A percentile compares a stretch with the other conserved stretches of the same genome.
These are phyloP conservation scores for Propithecus deckenii DNA, from an alignment of 2,797 vertebrate species.

Conservation along the genomic window DNA sequence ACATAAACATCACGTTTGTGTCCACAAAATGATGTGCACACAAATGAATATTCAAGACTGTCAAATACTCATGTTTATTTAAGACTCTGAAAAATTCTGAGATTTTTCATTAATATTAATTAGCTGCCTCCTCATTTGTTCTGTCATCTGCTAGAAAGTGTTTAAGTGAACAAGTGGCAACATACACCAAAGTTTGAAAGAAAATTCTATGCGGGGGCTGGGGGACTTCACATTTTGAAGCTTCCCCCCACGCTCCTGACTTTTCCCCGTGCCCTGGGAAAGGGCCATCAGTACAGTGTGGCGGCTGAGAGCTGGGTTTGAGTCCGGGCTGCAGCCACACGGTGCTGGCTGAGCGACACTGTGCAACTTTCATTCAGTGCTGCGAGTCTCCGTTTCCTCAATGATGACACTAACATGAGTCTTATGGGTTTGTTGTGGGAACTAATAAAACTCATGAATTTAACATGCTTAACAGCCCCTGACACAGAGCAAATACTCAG, in stretches of 20 bases:
- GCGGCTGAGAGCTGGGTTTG: background rate
- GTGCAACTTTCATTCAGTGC: background rate
- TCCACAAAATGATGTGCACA: background rate
- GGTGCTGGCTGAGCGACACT: background rate
- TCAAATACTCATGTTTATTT: background rate
- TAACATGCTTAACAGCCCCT: background rate
- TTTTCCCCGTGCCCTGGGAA: background rate
- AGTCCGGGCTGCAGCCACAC: background rate
- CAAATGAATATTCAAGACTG: background rate
- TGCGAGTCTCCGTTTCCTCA: background rate
- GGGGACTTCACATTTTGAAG: background rate
- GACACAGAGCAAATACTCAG: background rate
- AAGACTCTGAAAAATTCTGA: background rate
- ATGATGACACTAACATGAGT: background rate
- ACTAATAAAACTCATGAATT: background rate
- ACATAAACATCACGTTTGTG: background rate
- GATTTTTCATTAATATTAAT: background rate
- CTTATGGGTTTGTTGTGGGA: background rate
- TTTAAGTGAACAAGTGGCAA: background rate
- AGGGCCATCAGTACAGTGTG: background rate
- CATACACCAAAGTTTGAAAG: background rate
- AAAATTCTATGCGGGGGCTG: background rate
- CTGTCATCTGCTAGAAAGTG: background rate
- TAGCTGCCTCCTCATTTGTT: background rate
- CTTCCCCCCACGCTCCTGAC: background rate